Percentiles rank a stretch among this genome's conserved stretches.
Evolutionary conservation across 2,113 vertebrate genomes (phyloP).

Genomic region (Trogon surrucura): DNA sequence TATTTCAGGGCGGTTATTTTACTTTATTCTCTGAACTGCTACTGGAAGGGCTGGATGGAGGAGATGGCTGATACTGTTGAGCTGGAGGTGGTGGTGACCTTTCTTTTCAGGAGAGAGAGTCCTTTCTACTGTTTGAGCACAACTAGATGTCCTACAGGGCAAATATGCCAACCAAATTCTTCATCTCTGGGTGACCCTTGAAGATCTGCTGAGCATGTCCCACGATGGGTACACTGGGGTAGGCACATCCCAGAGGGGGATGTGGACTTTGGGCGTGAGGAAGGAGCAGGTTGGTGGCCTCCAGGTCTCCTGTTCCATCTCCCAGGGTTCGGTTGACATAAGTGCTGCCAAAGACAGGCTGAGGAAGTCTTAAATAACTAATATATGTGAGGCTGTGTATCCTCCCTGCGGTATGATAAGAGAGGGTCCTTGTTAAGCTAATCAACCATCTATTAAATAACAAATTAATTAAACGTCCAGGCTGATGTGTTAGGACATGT

Average conservation of each 20-base stretch:
- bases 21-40: neutral
- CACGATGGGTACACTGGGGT: too few species aligned
- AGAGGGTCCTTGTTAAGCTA: neutral
- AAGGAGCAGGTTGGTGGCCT: neutral
- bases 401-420: neutral
- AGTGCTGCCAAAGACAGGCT: neutral
- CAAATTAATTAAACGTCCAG: constrained; percentile 43
- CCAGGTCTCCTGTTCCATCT: neutral
- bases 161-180: neutral
- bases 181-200: neutral
- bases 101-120: neutral
- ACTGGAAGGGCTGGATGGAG: neutral
- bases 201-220: neutral
- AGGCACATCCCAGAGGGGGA: accelerated
- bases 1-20: neutral
- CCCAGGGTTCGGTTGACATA: accelerated
- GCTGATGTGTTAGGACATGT: neutral
- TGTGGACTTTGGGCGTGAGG: accelerated
- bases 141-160: accelerated
- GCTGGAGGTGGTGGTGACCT: neutral
- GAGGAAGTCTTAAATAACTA: neutral
- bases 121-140: neutral
- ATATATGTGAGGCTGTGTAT: accelerated
- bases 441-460: constrained; percentile 22
- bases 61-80: neutral